These are phyloP conservation scores for Erythrocebus patas DNA, from an alignment of 2,113 vertebrate species.

Conservation along the genomic window DNA sequence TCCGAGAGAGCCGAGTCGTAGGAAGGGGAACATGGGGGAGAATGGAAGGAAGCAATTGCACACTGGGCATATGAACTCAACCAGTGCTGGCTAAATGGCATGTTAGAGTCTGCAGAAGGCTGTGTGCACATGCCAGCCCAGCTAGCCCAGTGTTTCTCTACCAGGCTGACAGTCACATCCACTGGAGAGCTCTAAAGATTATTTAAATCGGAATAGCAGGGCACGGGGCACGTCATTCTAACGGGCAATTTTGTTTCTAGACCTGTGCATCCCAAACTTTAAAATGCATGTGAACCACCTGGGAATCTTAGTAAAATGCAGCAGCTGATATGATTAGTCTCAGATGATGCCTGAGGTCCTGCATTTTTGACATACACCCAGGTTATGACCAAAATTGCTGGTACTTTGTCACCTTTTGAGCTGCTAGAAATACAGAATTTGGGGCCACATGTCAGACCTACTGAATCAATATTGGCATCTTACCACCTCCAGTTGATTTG, in stretches of 20 bases:
- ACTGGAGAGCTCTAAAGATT: neutral
- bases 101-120: neutral
- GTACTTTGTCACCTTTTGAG: neutral
- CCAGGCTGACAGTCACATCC: neutral
- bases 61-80: rapidly evolving
- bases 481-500: neutral
- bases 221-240: neutral
- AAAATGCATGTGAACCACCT: neutral
- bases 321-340: neutral
- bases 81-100: neutral
- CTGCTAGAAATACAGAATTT: neutral
- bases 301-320: neutral
- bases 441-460: neutral
- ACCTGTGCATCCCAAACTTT: too few relatives aligned
- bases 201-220: neutral
- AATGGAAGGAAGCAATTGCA: too few relatives aligned
- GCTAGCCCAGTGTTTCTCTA: neutral
- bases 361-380: neutral
- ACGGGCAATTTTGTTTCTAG: rapidly evolving
- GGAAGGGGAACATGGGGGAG: rapidly evolving
- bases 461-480: neutral
- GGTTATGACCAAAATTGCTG: rapidly evolving
- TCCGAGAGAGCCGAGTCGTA: neutral
- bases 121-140: rapidly evolving
- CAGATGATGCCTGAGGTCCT: neutral